Evolutionary conservation across 2,113 vertebrate species (phyloP).

Genomic region (Orcinus orca): DNA sequence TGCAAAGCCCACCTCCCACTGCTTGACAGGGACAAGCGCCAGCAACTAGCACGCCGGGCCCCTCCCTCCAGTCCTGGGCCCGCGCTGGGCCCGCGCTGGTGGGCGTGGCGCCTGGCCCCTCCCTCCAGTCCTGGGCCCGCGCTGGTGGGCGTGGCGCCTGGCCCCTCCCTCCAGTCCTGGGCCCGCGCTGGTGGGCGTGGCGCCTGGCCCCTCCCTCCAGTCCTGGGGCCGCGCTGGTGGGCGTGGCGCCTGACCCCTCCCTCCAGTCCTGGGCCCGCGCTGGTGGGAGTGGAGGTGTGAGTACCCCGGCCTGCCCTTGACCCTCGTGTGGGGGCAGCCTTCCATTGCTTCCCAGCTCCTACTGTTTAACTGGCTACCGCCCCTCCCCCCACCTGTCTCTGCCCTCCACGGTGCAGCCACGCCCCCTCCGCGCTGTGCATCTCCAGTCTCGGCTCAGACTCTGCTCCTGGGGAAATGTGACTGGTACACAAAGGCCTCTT

Average conservation of each 20-base stretch:
- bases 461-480: accelerated
- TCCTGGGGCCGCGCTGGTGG: no score
- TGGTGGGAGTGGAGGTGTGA: accelerated
- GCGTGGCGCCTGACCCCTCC: accelerated
- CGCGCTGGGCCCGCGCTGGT: accelerated
- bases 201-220: no score
- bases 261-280: accelerated
- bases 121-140: background rate
- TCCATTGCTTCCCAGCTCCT: accelerated
- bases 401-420: accelerated
- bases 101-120: no score
- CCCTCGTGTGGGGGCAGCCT: accelerated
- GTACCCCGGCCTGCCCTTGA: accelerated
- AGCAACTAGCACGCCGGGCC: accelerated
- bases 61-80: background rate
- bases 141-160: accelerated
- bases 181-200: no score
- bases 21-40: background rate
- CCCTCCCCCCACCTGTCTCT: accelerated
- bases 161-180: no score
- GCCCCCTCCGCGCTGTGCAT: accelerated
- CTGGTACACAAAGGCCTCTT: accelerated
- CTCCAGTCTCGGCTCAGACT: accelerated
- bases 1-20: accelerated
- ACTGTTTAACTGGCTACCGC: accelerated